phyloP scores from a whole-genome alignment of 2,113 vertebrate genomes.

The Patagioenas fasciata region DNA sequence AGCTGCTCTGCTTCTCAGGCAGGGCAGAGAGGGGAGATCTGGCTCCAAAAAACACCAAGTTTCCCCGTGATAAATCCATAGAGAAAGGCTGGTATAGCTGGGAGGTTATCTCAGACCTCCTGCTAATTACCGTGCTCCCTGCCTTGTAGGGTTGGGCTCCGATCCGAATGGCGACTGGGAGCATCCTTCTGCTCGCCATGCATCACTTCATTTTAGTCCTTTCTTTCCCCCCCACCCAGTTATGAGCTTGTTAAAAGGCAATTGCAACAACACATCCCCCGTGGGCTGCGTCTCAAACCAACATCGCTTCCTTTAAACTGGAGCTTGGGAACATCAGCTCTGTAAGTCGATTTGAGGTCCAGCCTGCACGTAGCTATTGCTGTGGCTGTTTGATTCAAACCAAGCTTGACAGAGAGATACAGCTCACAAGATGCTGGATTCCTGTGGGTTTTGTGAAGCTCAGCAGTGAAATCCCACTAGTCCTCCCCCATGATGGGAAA shows the following conservation, averaged over 20 bases:
- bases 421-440: neutral
- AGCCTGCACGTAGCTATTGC: neutral
- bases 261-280: accelerated
- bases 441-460: neutral
- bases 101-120: neutral
- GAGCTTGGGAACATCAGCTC: neutral
- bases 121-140: neutral
- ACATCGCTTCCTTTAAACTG: neutral
- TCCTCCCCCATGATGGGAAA: accelerated
- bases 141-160: neutral
- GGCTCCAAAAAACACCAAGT: neutral
- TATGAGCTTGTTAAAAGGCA: neutral
- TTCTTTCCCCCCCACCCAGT: neutral
- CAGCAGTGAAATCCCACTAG: neutral
- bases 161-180: neutral
- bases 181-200: neutral
- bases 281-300: accelerated
- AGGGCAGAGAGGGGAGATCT: neutral
- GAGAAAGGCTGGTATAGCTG: neutral
- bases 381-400: neutral
- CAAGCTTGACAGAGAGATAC: neutral
- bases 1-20: neutral
- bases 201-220: neutral
- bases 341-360: neutral
- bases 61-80: neutral